Conservation (phyloP, 2,888 invertebrate species). For the Ceratothoa steindachneri region DNA sequence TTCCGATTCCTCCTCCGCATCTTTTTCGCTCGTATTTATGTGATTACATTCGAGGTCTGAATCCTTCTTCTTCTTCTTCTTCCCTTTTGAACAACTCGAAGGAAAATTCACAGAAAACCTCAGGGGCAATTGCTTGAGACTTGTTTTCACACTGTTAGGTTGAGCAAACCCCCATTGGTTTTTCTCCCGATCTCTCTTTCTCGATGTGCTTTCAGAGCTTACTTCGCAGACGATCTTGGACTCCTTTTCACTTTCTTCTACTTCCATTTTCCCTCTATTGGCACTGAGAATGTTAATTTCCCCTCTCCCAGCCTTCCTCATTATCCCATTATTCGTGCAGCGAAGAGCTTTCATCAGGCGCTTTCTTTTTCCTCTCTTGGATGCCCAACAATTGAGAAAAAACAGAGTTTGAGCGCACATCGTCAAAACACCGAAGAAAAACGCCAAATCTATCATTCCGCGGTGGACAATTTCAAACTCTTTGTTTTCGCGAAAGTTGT, state of each 20-base stretch:
- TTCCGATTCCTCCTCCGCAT: not conserved
- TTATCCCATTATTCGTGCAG: not conserved
- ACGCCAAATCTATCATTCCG: constrained; percentile 17
- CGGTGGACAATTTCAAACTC: no score
- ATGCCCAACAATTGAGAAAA: constrained; percentile 30
- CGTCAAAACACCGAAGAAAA: constrained; percentile 20
- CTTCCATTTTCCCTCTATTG: not conserved
- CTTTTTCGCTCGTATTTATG: not conserved
- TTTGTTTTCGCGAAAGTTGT: no score
- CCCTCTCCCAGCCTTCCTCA: not conserved
- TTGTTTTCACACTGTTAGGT: no score
- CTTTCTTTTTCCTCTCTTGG: constrained; percentile 19
- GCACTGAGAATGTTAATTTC: not conserved
- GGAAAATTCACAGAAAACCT: no score
- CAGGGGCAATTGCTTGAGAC: no score
- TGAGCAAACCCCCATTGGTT: no score
- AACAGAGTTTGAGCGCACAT: constrained; percentile 27
- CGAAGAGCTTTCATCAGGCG: constrained; percentile 15
- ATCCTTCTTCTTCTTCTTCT: not conserved
- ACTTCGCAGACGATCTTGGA: no score
- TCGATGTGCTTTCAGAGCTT: no score
- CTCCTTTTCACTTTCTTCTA: no score
- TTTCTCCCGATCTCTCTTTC: not conserved
- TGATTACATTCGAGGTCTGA: no score
- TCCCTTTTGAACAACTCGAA: not conserved